Conservation (phyloP, 2,113 vertebrate genomes). For the Eurypyga helias region DNA sequence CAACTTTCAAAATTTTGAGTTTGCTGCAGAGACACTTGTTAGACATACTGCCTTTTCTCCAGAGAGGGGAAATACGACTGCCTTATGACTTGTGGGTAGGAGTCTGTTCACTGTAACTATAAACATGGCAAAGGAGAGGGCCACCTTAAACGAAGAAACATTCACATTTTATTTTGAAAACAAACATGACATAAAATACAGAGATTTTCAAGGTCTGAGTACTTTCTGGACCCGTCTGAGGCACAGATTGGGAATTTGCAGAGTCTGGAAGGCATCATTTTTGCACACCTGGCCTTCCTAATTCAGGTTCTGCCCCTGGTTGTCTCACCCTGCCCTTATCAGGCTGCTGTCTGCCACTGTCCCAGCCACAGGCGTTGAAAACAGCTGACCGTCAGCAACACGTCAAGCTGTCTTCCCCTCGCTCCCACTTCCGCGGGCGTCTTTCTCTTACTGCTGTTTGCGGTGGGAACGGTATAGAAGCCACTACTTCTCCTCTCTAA, state of each 20-base stretch:
- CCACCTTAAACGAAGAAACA: not conserved
- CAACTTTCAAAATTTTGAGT: not conserved
- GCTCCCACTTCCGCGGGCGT: accelerated
- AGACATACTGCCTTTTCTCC: not conserved
- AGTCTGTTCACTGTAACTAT: not conserved
- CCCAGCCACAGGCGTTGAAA: not conserved
- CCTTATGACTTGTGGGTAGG: not conserved
- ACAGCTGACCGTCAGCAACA: not conserved
- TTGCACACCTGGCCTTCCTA: not conserved
- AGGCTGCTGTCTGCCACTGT: not conserved
- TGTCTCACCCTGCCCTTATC: not conserved
- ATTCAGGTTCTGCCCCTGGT: not conserved
- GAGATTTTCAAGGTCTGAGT: not conserved
- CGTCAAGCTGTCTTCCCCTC: not conserved
- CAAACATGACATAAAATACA: not conserved
- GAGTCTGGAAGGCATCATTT: not conserved
- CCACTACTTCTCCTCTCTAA: not conserved
- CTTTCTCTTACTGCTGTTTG: not conserved
- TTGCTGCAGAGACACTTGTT: not conserved
- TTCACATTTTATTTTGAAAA: conserved; percentile 32
- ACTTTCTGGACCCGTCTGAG: not conserved
- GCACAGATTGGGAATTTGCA: not conserved
- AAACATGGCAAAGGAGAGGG: not conserved
- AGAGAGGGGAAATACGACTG: not conserved
- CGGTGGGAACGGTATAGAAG: not conserved